A percentile compares a stretch with the other conserved stretches of the same genome.
Conservation (phyloP, 2,113 vertebrate genomes). For the Hippopotamus amphibius region DNA sequence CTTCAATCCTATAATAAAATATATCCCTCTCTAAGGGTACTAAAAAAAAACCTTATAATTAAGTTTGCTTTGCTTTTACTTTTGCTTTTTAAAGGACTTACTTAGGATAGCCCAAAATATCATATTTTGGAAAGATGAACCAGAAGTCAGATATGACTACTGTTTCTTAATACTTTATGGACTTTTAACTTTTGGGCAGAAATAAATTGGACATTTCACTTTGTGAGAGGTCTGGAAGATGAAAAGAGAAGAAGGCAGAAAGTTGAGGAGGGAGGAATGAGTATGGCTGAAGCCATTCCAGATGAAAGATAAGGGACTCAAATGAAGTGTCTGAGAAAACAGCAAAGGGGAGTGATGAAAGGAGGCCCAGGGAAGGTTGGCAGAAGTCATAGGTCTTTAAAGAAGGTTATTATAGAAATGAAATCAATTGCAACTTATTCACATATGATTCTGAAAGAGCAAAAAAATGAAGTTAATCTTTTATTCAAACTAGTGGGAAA, state of each 20-base stretch:
- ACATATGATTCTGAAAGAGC: slow-evolving; percentile 40
- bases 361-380: slow-evolving; percentile 50
- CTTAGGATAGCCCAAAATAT: neutral
- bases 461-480: slow-evolving; percentile 60
- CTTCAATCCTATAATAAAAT: neutral
- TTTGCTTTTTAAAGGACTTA: neutral
- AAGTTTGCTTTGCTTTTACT: neutral
- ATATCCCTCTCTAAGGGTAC: neutral
- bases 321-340: slow-evolving; percentile 2
- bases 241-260: neutral
- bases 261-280: neutral
- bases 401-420: neutral
- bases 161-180: neutral
- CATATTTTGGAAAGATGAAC: neutral
- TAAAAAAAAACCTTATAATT: neutral
- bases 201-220: neutral
- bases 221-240: neutral
- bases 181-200: neutral
- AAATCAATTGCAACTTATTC: slow-evolving; percentile 26
- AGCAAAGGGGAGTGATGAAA: slow-evolving; percentile 63
- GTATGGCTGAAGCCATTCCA: neutral
- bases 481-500: slow-evolving; percentile 20
- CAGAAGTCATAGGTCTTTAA: slow-evolving; percentile 59
- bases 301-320: neutral
- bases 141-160: no score